Evolutionary conservation across 2,888 invertebrate genomes (phyloP), one percentile per base, ranked within the genome.

Genomic region (Aleiodes alternator): DNA sequence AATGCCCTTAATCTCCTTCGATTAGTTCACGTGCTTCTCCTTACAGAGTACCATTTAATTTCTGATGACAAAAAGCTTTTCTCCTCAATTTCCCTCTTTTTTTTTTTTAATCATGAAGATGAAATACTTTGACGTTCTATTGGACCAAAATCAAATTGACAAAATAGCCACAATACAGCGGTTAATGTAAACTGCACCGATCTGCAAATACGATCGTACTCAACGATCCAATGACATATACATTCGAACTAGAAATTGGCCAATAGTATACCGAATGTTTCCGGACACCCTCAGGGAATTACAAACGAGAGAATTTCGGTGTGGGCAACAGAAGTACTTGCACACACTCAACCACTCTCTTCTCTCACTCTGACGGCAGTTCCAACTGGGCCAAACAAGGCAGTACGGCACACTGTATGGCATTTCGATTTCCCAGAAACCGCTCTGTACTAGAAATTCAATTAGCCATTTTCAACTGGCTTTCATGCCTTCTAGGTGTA

Each of bases 331-430:
- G 51, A 68, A 51, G 23, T 31, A 29, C 68, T 68, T 51, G 51
- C 51, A 68, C 51, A 68, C 64, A n/a, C 11, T 48, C 14, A 9
- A 9, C 64, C 43, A 14, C 43, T 48, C 29, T 68, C n/a, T 14
- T 69, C 51, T 55, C 23, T 14, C 55, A 23, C 59, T 59, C 29
- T 71, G 23, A 59, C 29, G 50, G 23, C 16, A 57, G 43, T 57
- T 55, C 43, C 38, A 79, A 79, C 72, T 77, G 66, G 74, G 79
- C 69, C 77, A 77, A 80, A 80, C 72, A 72, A 72, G 56, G 61
- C 43, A 69, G 59, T 68, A 31, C 53, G 51, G 50, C 43, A 64
- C 43, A 16, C 34, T 74, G 72, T 38, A 69, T 38, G 50, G 48
- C 53, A 69, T 69, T 76, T 69, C 64, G 61, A 72, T 76, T 57